Conservation (phyloP, 2,797 vertebrate genomes). For the Tangara arthus region DNA sequence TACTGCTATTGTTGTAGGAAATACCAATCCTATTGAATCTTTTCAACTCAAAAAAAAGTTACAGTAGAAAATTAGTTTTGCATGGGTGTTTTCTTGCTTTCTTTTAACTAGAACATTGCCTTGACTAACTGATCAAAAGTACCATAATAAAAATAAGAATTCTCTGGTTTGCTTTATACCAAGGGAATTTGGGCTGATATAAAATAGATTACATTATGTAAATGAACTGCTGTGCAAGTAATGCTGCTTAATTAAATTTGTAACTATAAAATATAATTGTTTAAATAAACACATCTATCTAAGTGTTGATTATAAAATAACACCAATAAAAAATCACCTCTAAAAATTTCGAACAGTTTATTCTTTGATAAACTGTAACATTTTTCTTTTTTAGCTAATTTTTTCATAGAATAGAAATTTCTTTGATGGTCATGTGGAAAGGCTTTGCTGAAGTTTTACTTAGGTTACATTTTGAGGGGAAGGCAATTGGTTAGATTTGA, state of each 20-base stretch:
- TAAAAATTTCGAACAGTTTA: neutral
- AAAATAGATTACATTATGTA: conserved; percentile 46
- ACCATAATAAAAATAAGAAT: neutral
- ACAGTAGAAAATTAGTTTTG: neutral
- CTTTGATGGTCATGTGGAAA: neutral
- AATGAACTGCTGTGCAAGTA: conserved; percentile 29
- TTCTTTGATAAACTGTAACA: neutral
- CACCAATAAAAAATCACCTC: neutral
- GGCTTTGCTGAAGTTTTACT: neutral
- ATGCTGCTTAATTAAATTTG: conserved; percentile 41
- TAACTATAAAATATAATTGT: conserved; percentile 19
- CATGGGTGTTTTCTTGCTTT: neutral
- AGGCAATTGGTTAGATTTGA: neutral
- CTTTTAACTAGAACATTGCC: neutral
- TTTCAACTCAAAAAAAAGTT: neutral
- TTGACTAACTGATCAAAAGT: conserved; percentile 30
- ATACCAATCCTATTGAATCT: neutral
- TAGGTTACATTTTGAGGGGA: neutral
- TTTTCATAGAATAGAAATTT: neutral
- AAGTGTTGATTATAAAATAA: neutral
- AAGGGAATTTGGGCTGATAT: neutral
- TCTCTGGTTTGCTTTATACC: neutral
- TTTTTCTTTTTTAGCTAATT: neutral
- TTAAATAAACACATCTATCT: conserved; percentile 21
- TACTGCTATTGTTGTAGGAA: neutral